Base-by-base conservation (phyloP, 1,140 invertebrate genomes). In the Diorhabda carinulata region DNA sequence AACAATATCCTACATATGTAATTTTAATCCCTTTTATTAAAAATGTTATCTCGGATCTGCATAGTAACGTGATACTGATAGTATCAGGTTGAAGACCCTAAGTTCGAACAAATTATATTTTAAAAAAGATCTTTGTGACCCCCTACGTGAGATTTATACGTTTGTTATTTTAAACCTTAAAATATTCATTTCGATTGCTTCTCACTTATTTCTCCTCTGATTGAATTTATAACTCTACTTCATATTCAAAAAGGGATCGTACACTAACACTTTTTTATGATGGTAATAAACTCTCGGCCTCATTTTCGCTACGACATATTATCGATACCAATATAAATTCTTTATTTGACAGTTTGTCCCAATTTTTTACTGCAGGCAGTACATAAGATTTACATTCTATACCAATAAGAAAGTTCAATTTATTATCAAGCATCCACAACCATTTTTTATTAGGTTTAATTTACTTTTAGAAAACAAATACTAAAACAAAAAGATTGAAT, bases 61-160 rank as follows among this genome's bases (percentile, higher is more conserved):
- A 74, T 72, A 69, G 76, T 76, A 78, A 78, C 74, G 61, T 74
- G 76, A 78, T 78, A 73, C 74, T 68, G 74, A 78, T 76, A 70
- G 72, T 79, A 69, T 76, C 80, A 64, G 68, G 70, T 67, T 74
- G 73, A 73, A 73, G 43, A 66, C 72, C 72, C 70, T 71, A 67
- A 10, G 43, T n/a, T 10, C 44, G 43, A 41, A 70, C 68, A 74
- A 72, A 74, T 72, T 72, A 68, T 74, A 70, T 71, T 63, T 67
- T 40, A 56, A 61, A 63, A 68, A 62, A 43, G 67, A 41, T 61
- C 58, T 9, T 67, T 6, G 45, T n/a, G 57, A 68, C 65, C 71
- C 72, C 66, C 64, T 25, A 69, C 59, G 72, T 71, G 72, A 71
- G 72, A 73, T 71, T 70, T 71, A 58, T 65, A 58, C 67, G 61